These are phyloP conservation scores for Bilobella aurantiaca DNA, from an alignment of 1,140 invertebrate species.

Conservation along the genomic window DNA sequence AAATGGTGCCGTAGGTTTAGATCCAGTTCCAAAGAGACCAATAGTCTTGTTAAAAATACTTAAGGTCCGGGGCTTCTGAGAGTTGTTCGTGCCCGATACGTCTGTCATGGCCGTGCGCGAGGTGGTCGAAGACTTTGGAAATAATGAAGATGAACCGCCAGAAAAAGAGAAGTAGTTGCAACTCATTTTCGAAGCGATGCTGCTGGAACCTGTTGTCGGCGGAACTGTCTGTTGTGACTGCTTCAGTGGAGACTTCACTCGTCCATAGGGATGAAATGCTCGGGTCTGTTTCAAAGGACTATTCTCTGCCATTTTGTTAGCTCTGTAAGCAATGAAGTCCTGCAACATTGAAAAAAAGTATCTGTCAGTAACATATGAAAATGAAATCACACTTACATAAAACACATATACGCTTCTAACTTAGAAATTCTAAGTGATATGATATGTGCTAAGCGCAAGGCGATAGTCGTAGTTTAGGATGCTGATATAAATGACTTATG, in stretches of 20 bases:
- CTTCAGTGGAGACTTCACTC: not conserved
- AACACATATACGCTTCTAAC: too few species aligned
- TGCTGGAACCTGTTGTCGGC: not conserved
- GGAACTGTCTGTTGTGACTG: not conserved
- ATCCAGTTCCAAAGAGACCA: too few species aligned
- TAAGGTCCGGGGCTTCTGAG: not conserved
- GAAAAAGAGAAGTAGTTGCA: constrained; percentile 27
- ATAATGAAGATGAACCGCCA: constrained; percentile 17
- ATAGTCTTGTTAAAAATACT: not conserved
- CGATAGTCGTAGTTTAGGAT: too few species aligned
- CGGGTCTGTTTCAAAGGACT: not conserved
- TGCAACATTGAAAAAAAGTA: not conserved
- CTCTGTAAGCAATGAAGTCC: not conserved
- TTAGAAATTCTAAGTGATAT: too few species aligned
- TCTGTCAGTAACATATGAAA: too few species aligned
- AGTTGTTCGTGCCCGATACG: constrained; percentile 9
- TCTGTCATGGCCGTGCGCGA: constrained; percentile 16
- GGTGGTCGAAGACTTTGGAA: constrained; percentile 2
- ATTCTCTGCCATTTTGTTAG: not conserved
- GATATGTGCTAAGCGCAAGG: too few species aligned
- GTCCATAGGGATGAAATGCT: not conserved
- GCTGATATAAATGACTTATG: too few species aligned
- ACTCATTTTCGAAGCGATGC: not conserved
- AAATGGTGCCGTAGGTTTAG: too few species aligned
- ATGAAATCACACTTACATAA: too few species aligned